Conservation (phyloP, 2,113 vertebrate species). For the Albula glossodonta region DNA sequence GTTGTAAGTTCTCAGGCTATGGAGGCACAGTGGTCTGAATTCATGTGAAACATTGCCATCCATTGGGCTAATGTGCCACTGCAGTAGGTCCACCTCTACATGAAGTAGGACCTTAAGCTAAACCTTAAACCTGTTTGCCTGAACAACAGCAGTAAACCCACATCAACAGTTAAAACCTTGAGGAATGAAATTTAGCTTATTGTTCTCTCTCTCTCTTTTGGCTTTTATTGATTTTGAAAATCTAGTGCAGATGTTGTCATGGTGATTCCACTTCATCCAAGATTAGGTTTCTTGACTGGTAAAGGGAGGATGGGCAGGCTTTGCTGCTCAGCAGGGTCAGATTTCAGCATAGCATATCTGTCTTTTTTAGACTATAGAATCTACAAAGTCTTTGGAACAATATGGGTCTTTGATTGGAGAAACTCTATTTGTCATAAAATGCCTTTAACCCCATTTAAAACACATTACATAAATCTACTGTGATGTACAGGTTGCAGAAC, state of each 20-base stretch:
- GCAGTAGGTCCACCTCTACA: conserved; percentile 31
- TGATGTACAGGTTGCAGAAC: too few relatives aligned
- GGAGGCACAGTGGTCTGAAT: background rate
- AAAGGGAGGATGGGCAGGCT: background rate
- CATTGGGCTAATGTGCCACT: conserved; percentile 42
- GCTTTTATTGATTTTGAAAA: too few relatives aligned
- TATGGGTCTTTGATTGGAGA: background rate
- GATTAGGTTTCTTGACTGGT: background rate
- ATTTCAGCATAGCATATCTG: background rate
- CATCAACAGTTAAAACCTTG: background rate
- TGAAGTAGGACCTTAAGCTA: background rate
- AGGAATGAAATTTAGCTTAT: too few relatives aligned
- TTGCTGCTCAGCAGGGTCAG: too few relatives aligned
- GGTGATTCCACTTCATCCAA: background rate
- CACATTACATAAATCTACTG: too few relatives aligned
- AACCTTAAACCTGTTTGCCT: background rate
- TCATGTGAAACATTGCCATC: conserved; percentile 43
- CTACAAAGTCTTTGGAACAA: background rate
- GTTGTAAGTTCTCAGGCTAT: background rate
- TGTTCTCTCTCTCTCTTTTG: too few relatives aligned
- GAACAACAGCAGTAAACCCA: background rate
- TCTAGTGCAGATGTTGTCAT: too few relatives aligned
- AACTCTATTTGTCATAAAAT: background rate
- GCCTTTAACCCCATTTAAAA: background rate
- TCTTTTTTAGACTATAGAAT: background rate